Evolutionary conservation across 2,113 vertebrate species (phyloP).

Genomic region (Aphyosemion australe): DNA sequence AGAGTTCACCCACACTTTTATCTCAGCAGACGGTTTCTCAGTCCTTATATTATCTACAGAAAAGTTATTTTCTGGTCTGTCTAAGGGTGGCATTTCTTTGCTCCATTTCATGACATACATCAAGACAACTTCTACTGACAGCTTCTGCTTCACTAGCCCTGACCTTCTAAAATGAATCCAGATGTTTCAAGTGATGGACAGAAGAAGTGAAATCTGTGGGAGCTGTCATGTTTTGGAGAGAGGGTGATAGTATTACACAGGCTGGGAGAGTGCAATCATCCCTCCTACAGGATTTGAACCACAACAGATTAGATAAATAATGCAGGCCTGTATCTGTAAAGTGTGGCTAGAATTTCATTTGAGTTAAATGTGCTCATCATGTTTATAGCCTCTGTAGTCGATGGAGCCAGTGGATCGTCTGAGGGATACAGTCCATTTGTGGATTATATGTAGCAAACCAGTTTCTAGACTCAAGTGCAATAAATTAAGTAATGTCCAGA

Average conservation of each 20-base stretch:
- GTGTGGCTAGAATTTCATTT: slow-evolving; percentile 21
- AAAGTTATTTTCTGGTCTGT: slow-evolving; percentile 63
- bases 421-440: slow-evolving; percentile 11
- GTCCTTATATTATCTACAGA: slow-evolving; percentile 58
- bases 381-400: slow-evolving; percentile 27
- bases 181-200: slow-evolving; percentile 73
- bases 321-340: slow-evolving; percentile 28
- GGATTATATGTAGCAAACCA: slow-evolving; percentile 23
- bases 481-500: slow-evolving; percentile 32
- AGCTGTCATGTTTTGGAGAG: slow-evolving; percentile 28
- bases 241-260: slow-evolving; percentile 44
- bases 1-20: slow-evolving; percentile 29
- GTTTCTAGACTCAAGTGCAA: slow-evolving; percentile 31
- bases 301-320: slow-evolving; percentile 34
- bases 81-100: slow-evolving; percentile 70
- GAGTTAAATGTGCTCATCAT: slow-evolving; percentile 32
- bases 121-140: slow-evolving; percentile 58
- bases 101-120: slow-evolving; percentile 64
- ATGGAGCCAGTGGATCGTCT: slow-evolving; percentile 8
- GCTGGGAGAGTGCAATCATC: slow-evolving; percentile 35
- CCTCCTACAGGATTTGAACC: slow-evolving; percentile 38
- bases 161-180: slow-evolving; percentile 73
- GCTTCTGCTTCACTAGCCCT: slow-evolving; percentile 56
- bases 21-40: slow-evolving; percentile 21
- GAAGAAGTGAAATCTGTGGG: slow-evolving; percentile 38